Percentiles rank a stretch among this genome's conserved stretches.
Conservation (phyloP, 2,113 vertebrate genomes). For the Phocoena sinus region DNA sequence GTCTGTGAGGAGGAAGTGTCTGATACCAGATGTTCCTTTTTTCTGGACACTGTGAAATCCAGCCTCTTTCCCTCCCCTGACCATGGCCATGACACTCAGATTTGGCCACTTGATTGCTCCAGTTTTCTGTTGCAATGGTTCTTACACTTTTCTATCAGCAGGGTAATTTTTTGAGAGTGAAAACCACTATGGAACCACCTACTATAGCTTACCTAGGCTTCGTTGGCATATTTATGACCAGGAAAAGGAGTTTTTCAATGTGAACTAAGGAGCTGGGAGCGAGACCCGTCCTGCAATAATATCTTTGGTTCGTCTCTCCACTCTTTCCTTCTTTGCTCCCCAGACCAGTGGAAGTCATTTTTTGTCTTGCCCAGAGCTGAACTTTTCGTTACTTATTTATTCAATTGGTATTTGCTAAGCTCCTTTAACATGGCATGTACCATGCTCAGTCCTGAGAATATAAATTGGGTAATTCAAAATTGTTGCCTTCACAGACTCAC, state of each 20-base stretch:
- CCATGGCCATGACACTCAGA: not conserved
- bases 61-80: not conserved
- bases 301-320: not conserved
- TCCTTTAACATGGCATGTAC: not conserved
- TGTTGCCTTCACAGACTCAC: not conserved
- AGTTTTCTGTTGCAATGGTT: slow-evolving; percentile 3
- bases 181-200: not conserved
- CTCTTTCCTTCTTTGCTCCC: not conserved
- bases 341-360: not conserved
- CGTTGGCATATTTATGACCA: not conserved
- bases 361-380: not conserved
- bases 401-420: not conserved
- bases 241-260: not conserved
- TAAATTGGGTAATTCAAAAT: not conserved
- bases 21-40: slow-evolving; percentile 12
- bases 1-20: slow-evolving; percentile 13
- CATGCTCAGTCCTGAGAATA: not conserved
- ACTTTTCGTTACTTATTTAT: not conserved
- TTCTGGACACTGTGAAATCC: not conserved
- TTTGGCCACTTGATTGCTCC: not conserved
- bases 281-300: not conserved
- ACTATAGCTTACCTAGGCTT: not conserved
- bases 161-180: not conserved
- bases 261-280: not conserved
- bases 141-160: not conserved